Conservation (phyloP, 2,888 invertebrate genomes). For the Melanchra persicariae region DNA sequence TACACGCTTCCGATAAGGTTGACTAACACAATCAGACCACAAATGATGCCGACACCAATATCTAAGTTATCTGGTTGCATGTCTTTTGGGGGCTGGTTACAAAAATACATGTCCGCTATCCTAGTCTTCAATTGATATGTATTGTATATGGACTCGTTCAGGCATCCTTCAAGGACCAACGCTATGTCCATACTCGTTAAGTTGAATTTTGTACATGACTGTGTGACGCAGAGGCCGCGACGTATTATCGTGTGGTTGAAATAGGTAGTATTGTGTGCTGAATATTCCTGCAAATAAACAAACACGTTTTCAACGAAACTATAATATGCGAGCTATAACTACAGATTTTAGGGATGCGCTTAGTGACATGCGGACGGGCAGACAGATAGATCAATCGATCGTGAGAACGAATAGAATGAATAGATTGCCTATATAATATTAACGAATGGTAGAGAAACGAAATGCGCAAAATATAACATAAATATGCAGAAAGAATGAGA, state of each 20-base stretch:
- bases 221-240: constrained; percentile 79
- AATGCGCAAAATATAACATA: too few relatives aligned
- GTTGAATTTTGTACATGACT: constrained; percentile 69
- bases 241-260: constrained; percentile 82
- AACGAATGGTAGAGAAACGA: too few relatives aligned
- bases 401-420: too few relatives aligned
- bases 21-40: constrained; percentile 21
- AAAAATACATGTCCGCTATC: not conserved
- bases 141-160: constrained; percentile 16
- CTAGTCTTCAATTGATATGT: constrained; percentile 21
- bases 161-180: constrained; percentile 21
- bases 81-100: constrained; percentile 22
- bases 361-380: too few relatives aligned
- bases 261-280: constrained; percentile 78
- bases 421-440: too few relatives aligned
- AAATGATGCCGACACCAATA: constrained; percentile 17
- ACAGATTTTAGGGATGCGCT: too few relatives aligned
- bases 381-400: too few relatives aligned
- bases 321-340: not conserved
- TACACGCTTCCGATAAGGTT: constrained; percentile 45
- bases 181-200: not conserved
- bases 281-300: constrained; percentile 75
- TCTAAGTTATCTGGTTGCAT: constrained; percentile 41
- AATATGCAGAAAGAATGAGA: too few relatives aligned
- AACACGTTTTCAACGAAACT: not conserved